Base-by-base conservation (phyloP, 2,888 invertebrate species). In the Emmelina monodactyla region DNA sequence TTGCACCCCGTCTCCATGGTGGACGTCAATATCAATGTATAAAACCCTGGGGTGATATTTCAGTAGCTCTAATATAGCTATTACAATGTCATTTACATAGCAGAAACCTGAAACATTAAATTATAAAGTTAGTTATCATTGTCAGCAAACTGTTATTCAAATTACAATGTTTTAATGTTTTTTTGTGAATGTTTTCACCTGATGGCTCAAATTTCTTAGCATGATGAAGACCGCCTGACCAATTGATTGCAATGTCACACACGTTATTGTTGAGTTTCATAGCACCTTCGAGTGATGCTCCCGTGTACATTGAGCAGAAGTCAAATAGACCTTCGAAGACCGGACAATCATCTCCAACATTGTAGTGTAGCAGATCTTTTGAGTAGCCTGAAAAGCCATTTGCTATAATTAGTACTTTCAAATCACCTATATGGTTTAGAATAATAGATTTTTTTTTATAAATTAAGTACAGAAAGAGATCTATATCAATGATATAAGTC, bases 141-240 rank as follows among this genome's bases (percentile, higher is more conserved):
- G 6, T 6, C 5, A 19, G 19, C 9, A 19, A 6, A 19, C 9
- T 6, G 19, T 19, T 5, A 9, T 5, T 6, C 19, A 6, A 19
- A 19, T 19, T 5, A 19, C 6, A 19, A 19, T 6, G 19, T 19
- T 5, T 19, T 19, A 19, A 9, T 19, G 9, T 6, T 19, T 19
- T 19, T 19, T 5, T 19, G 5, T 19, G 19, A 6, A 25, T 7
- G 25, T 25, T 25, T 25, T 42, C 43, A 83, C 84, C 88, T n/a
- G 96, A 96, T 0, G 99, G 98, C 76, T 97, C 97, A 73, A 93
- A 97, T 65, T 98, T 99, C 67, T 99, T 99, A 0, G 99, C 99
- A 75, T 99, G 99, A 83, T 99, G 99, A 34, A 99, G 75, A 0
- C 99, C 99, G 6, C 99, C 98, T 1, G 97, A 94, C 99, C 99